Base-by-base conservation (phyloP, 2,797 vertebrate genomes). In the Chiroxiphia lanceolata region DNA sequence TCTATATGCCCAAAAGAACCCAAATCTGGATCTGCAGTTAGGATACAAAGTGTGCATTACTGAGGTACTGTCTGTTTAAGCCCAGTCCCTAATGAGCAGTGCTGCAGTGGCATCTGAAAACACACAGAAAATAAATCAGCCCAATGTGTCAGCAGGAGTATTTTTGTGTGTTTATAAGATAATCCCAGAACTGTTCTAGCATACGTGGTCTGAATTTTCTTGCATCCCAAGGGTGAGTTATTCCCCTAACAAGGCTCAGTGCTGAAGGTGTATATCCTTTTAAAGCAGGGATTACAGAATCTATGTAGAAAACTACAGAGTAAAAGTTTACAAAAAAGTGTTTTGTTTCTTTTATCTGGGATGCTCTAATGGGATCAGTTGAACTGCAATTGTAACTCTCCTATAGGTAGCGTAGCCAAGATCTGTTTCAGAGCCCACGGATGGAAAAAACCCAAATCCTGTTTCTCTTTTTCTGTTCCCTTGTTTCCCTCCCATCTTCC, bases 401-500 rank as follows among this genome's bases (percentile, higher is more conserved):
- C 79, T 64, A 9, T 8, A 77, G 71, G 56, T 25, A 77, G 27
- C 0, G 0, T 26, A 65, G 89, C 87, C 93, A 93, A 91, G 69
- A 78, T 60, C 25, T 40, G 20, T 51, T 83, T 82, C 61, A 27
- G 93, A 91, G 85, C 72, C 80, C 72, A 83, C 0, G 36, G 72
- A 80, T 71, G 69, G 68, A 38, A 92, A 91, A 83, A 92, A 17
- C 5, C 15, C 23, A 60, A 89, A 47, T 26, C 36, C 59, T 54
- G 19, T 34, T 91, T 86, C 76, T 91, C 54, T 36, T 56, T 74
- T 70, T 59, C 91, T 79, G 36, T 36, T 95, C 93, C 70, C 40
- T 93, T 9, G 5, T 82, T 89, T 95, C 83, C 67, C 83, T 95
- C 80, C 86, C 88, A 79, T 94, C 86, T 94, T 91, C 83, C 63